A percentile compares a stretch with the other conserved stretches of the same genome.
These are phyloP conservation scores for Rhingia campestris DNA, from an alignment of 2,888 invertebrate genomes.

Conservation along the genomic window DNA sequence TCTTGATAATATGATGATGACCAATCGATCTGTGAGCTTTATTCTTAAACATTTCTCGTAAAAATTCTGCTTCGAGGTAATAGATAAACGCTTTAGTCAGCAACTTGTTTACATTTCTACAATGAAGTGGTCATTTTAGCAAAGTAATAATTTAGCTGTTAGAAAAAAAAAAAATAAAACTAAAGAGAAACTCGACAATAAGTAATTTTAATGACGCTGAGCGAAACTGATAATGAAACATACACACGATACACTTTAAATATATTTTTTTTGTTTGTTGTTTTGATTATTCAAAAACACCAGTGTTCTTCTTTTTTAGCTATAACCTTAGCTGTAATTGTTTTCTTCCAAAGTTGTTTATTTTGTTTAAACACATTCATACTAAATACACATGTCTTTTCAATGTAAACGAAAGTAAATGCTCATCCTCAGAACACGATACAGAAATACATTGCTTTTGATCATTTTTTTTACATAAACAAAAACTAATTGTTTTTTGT, in stretches of 20 bases:
- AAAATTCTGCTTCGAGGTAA: constrained; percentile 63
- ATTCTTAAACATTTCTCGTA: constrained; percentile 60
- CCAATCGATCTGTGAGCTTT: constrained; percentile 70
- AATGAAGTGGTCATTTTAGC: constrained; percentile 58
- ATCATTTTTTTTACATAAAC: no score
- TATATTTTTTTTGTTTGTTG: constrained; percentile 22
- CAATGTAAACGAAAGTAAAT: neutral
- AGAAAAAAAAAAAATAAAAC: constrained; percentile 51
- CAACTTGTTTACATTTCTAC: constrained; percentile 65
- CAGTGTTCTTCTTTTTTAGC: constrained; percentile 52
- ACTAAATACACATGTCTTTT: constrained; percentile 8
- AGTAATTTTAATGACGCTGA: constrained; percentile 70
- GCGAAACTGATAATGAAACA: constrained; percentile 56
- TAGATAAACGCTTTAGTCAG: constrained; percentile 65
- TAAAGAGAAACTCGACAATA: constrained; percentile 72
- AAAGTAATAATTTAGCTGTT: constrained; percentile 56
- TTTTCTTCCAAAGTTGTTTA: constrained; percentile 56
- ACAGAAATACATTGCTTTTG: no score
- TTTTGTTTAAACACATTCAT: constrained; percentile 43
- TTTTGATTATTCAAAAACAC: constrained; percentile 27
- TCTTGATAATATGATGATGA: constrained; percentile 13
- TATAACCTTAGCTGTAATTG: constrained; percentile 58
- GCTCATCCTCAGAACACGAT: neutral
- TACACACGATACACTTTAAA: constrained; percentile 7
- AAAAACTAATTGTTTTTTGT: neutral